Evolutionary conservation across 2,797 vertebrate species (phyloP), one percentile per base, ranked within the genome.

Genomic region (Helostoma temminkii): DNA sequence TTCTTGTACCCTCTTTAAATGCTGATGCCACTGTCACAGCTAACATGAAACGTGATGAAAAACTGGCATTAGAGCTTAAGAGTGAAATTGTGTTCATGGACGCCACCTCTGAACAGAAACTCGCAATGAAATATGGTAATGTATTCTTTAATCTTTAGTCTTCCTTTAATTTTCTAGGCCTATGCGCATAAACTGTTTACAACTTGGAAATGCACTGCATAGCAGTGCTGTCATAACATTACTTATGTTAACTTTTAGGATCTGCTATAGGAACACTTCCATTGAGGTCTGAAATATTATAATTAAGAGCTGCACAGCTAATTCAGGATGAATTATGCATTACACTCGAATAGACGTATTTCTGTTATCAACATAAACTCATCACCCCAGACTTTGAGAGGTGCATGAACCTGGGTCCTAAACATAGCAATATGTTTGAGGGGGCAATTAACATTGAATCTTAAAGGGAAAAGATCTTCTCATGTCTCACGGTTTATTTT

Each of bases 91-190:
- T 90, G 34, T 28, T 93, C 43, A 76, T 91, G 4, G 93, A 89
- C 7, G 91, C 88, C 2, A 92, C 86, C 0, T 34, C 94, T 82
- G 91, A 93, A 73, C 92, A 97, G 83, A 93, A 89, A 84, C 55
- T 97, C 30, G 61, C 56, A 12, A 75, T 97, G 63, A 95, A 70
- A 93, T 96, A 97, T 1, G 96, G 98, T 99, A 95, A 12, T 37
- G 16, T 42, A 10, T 41, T 16, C 11, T 37, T 11, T 61, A n/a
- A n/a, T n/a, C n/a, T n/a, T n/a, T n/a, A n/a, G n/a, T 62, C 66
- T 47, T 3, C 15, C 57, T 2, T 50, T 28, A 45, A n/a, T n/a
- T n/a, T n/a, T n/a, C n/a, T n/a, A n/a, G n/a, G n/a, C n/a, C n/a
- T n/a, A n/a, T n/a, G n/a, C n/a, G n/a, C n/a, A n/a, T n/a, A n/a